These are phyloP conservation scores for Chrysocyon brachyurus DNA, from an alignment of 2,797 vertebrate species.

Conservation along the genomic window DNA sequence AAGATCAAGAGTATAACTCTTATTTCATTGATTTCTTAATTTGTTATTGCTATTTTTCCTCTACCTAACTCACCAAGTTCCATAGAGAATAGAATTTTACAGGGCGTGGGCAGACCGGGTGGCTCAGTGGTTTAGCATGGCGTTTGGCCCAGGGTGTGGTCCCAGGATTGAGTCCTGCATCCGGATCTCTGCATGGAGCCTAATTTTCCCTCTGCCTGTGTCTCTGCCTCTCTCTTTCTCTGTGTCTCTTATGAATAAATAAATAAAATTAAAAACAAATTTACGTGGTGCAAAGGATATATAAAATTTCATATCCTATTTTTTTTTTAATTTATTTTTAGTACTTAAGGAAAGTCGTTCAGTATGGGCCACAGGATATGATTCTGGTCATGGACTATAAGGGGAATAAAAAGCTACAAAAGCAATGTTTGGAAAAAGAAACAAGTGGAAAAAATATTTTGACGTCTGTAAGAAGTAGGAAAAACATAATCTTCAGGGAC, in stretches of 20 bases:
- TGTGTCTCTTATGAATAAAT: no score
- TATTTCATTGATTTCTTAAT: not conserved
- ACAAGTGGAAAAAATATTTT: not conserved
- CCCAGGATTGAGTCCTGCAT: no score
- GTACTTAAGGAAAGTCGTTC: not conserved
- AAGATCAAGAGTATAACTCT: not conserved
- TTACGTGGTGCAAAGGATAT: not conserved
- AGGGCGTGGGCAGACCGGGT: no score
- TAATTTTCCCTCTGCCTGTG: no score
- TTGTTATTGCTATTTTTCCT: constrained; percentile 17
- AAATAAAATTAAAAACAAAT: no score
- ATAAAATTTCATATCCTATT: not conserved
- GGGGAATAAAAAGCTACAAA: not conserved
- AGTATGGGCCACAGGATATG: not conserved
- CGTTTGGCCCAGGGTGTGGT: no score
- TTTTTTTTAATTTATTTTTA: not conserved
- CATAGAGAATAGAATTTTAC: not conserved
- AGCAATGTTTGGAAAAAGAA: not conserved
- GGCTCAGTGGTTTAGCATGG: no score
- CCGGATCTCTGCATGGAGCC: no score
- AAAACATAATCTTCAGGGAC: not conserved
- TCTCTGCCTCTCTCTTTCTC: no score
- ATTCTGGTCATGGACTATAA: not conserved
- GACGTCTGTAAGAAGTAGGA: not conserved
- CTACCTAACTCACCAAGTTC: not conserved